A percentile compares a stretch with the other conserved stretches of the same genome.
These are phyloP conservation scores for Amblyteles armatorius DNA, from an alignment of 2,888 invertebrate species.

Conservation along the genomic window DNA sequence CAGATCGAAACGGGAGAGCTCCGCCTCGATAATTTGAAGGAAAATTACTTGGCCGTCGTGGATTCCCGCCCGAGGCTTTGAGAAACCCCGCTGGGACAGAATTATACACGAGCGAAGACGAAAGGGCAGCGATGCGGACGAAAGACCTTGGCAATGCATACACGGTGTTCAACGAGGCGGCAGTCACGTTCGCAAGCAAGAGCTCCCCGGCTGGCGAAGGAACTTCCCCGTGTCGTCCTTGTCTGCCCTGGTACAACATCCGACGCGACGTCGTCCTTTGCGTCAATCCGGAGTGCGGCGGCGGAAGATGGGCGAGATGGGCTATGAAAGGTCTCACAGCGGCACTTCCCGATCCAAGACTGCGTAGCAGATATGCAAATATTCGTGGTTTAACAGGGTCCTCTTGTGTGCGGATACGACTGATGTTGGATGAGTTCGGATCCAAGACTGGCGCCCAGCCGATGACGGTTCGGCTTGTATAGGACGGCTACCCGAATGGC, in stretches of 20 bases:
- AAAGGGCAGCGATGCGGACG: too few relatives aligned
- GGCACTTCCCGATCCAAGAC: slow-evolving; percentile 12
- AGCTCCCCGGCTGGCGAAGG: neutral
- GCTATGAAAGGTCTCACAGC: neutral
- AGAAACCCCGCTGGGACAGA: too few relatives aligned
- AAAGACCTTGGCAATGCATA: slow-evolving; percentile 1
- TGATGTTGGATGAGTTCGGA: slow-evolving; percentile 5
- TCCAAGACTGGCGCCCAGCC: too few relatives aligned
- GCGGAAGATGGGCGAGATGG: neutral
- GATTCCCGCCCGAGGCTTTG: neutral
- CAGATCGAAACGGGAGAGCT: neutral
- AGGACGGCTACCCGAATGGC: neutral
- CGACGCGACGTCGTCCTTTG: neutral
- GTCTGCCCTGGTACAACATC: neutral
- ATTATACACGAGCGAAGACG: neutral
- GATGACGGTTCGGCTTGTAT: neutral
- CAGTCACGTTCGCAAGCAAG: slow-evolving; percentile 20
- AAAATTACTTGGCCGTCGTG: neutral
- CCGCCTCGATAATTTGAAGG: slow-evolving; percentile 2
- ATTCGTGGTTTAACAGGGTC: slow-evolving; percentile 11
- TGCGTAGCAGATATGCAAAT: slow-evolving; percentile 18
- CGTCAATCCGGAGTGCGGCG: neutral
- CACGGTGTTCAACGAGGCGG: slow-evolving; percentile 15
- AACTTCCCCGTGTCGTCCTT: neutral
- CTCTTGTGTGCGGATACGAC: slow-evolving; percentile 8